A percentile compares a stretch with the other conserved stretches of the same genome.
Evolutionary conservation across 2,113 vertebrate genomes (phyloP).

Genomic region (Rhinopithecus roxellana): DNA sequence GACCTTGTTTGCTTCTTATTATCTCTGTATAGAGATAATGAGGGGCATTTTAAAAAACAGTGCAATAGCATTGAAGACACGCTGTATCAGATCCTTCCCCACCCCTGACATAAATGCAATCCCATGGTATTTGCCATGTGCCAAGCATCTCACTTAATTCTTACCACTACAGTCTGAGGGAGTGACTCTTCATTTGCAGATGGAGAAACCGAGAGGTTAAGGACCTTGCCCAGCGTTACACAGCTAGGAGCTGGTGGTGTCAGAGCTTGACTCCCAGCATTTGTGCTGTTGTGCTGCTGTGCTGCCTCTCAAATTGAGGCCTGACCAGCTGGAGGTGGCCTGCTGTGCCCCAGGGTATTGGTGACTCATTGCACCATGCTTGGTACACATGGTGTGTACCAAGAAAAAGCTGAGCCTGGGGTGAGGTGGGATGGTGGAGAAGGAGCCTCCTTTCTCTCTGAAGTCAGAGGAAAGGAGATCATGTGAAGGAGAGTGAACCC

Average conservation of each 20-base stretch:
- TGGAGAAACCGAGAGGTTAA: not conserved
- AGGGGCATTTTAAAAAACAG: not conserved
- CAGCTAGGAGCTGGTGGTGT: not conserved
- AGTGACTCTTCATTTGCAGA: not conserved
- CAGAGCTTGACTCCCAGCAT: not conserved
- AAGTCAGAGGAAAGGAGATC: not conserved
- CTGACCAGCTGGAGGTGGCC: not conserved
- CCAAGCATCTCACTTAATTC: not conserved
- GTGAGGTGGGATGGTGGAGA: rapidly evolving
- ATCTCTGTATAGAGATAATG: not conserved
- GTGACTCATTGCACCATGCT: not conserved
- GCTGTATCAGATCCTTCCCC: not conserved
- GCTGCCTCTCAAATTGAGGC: not conserved
- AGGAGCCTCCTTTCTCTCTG: not conserved
- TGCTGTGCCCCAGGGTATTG: not conserved
- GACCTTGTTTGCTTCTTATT: not conserved
- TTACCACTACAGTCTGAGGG: not conserved
- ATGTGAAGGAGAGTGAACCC: not conserved
- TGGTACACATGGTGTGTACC: not conserved
- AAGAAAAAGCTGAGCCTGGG: not conserved
- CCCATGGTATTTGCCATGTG: too few relatives aligned
- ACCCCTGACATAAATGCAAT: not conserved
- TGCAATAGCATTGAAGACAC: not conserved
- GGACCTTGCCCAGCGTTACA: not conserved
- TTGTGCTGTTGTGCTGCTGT: not conserved